Percentiles rank a stretch among this genome's conserved stretches.
These are phyloP conservation scores for Cliona cf. orientalis DNA, from an alignment of 37 sponge, comb jelly and placozoan species.

Conservation along the genomic window DNA sequence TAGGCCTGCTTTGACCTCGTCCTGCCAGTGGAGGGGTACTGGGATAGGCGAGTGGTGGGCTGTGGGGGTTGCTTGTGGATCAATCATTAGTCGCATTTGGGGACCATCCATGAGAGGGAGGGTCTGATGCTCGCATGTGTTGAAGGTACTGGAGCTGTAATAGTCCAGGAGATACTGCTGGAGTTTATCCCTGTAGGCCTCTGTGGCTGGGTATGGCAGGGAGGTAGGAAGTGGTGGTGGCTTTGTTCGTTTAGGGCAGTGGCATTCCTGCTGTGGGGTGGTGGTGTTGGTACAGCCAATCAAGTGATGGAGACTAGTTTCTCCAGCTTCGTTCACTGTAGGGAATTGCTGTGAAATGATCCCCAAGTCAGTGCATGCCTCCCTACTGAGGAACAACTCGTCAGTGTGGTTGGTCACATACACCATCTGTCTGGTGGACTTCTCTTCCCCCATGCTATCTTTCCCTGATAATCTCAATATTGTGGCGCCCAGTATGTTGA, in stretches of 20 bases:
- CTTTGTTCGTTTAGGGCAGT: conserved; percentile 10
- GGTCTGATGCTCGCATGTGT: conserved; percentile 18
- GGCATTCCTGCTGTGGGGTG: neutral
- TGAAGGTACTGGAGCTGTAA: conserved; percentile 18
- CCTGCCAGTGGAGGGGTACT: conserved; percentile 27
- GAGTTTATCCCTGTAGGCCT: conserved; percentile 22
- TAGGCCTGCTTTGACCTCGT: conserved; percentile 28
- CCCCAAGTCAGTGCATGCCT: conserved; percentile 11
- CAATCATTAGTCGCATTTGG: conserved; percentile 47
- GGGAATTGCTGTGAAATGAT: conserved; percentile 15
- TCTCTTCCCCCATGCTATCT: conserved; percentile 19
- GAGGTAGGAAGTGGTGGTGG: conserved; percentile 35
- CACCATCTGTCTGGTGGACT: conserved; percentile 38
- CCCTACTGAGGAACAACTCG: conserved; percentile 22
- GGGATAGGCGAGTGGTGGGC: conserved; percentile 27
- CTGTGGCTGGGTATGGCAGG: conserved; percentile 23
- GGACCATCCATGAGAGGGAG: conserved; percentile 34
- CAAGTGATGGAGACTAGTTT: neutral
- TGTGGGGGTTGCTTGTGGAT: conserved; percentile 21
- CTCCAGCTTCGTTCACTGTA: neutral
- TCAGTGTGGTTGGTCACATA: conserved; percentile 34
- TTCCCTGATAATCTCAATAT: conserved; percentile 38
- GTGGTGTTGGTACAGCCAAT: conserved; percentile 8
- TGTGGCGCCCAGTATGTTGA: conserved; percentile 38
- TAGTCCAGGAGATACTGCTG: conserved; percentile 27